Conservation (phyloP, 1,140 invertebrate genomes). For the Maconellicoccus hirsutus region DNA sequence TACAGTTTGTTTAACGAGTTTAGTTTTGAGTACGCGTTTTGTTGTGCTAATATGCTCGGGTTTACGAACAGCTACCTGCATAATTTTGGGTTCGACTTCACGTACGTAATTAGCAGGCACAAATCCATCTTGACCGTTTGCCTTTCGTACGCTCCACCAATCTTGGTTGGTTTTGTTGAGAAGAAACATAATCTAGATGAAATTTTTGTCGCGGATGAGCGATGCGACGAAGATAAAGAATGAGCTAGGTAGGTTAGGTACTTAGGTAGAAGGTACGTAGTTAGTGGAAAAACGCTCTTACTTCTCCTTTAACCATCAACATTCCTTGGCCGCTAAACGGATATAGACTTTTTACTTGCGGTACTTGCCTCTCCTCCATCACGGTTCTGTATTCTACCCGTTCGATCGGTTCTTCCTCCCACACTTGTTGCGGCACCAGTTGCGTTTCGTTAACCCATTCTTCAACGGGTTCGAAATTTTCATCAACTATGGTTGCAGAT, state of each 20-base stretch:
- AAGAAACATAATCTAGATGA: slow-evolving; percentile 63
- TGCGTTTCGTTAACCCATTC: slow-evolving; percentile 65
- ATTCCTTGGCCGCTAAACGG: slow-evolving; percentile 90
- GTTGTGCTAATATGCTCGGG: slow-evolving; percentile 70
- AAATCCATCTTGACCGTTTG: slow-evolving; percentile 85
- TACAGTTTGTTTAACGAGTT: slow-evolving; percentile 73
- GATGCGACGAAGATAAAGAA: no score
- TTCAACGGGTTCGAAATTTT: slow-evolving; percentile 47
- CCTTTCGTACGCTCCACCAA: slow-evolving; percentile 95
- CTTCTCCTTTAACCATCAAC: slow-evolving; percentile 80
- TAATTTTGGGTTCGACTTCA: slow-evolving; percentile 79
- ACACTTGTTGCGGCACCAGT: slow-evolving; percentile 76
- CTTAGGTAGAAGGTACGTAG: background rate
- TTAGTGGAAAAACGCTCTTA: slow-evolving; percentile 31
- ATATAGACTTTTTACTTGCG: slow-evolving; percentile 81
- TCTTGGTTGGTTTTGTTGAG: slow-evolving; percentile 91
- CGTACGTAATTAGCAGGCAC: slow-evolving; percentile 95
- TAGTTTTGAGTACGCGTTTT: slow-evolving; percentile 78
- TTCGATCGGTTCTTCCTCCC: slow-evolving; percentile 81
- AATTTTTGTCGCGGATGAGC: no score
- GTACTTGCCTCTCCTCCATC: slow-evolving; percentile 72
- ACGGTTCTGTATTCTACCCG: slow-evolving; percentile 70
- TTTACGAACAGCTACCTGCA: slow-evolving; percentile 67
- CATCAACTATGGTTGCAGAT: slow-evolving; percentile 47
- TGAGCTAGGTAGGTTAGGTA: background rate